Evolutionary conservation across 53 echinoderm and acorn worm species (phyloP), one percentile per base, ranked within the genome.

Genomic region (Patiria pectinifera): DNA sequence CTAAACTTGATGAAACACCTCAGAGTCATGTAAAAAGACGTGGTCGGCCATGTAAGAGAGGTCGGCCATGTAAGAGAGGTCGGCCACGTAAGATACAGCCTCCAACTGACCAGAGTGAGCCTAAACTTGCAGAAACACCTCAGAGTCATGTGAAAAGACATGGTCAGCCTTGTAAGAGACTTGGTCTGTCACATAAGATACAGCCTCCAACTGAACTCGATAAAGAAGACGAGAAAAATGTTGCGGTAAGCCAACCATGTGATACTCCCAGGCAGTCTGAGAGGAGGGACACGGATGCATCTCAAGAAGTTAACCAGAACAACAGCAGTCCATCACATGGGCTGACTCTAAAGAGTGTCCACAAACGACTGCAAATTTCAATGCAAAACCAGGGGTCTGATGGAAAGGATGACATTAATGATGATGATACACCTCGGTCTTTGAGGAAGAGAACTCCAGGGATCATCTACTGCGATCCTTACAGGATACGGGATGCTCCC

Each of bases 61-160:
- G 43, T 70, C 35, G 35, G 35, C 35, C 35, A 35, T 35, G 35
- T 35, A 35, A 35, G 35, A 35, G 35, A 35, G 83, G 83, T 70
- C 75, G 92, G 59, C 92, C 92, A 4, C 83, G 85, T 47, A 85
- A 92, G 66, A 11, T 69, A 4, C 15, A 78, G 74, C 3, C 74
- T 35, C 35, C 35, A 35, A 35, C 35, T 74, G 4, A 74, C 35
- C 35, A 35, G 35, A 35, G 35, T 35, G 35, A 35, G 35, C 0
- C 35, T 35, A 13, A 45, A 69, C 91, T 49, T 70, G 18, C 44
- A 44, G n/a, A 46, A 35, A 69, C 76, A 69, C 84, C 26, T 21
- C 44, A 62, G 4, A 21, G 7, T 53, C 69, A n/a, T 24, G 45
- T 19, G n/a, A 92, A 78, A 66, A 88, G 85, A 62, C 83, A 78